These are phyloP conservation scores for Drosophila mauritiana DNA, from an alignment of 1,140 invertebrate genomes.

Conservation along the genomic window DNA sequence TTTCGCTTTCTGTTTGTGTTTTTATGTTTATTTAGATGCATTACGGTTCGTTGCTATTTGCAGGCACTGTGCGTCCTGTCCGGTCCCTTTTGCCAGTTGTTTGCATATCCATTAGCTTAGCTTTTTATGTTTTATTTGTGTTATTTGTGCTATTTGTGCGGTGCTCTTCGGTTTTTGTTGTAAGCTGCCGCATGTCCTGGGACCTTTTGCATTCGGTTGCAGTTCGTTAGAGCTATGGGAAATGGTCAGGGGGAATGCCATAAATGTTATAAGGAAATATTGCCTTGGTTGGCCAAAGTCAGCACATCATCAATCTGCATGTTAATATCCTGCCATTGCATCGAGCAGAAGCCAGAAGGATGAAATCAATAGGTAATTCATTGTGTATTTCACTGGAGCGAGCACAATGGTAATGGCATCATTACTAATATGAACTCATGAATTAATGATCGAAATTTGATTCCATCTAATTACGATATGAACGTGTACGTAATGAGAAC, in stretches of 20 bases:
- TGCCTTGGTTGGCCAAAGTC: not conserved
- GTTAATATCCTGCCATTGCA: constrained; percentile 13
- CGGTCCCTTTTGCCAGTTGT: constrained; percentile 60
- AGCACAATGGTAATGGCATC: constrained; percentile 15
- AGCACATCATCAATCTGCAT: constrained; percentile 33
- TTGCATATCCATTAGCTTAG: constrained; percentile 65
- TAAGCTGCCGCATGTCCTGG: constrained; percentile 16
- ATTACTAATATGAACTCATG: constrained; percentile 12
- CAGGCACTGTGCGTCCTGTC: constrained; percentile 54
- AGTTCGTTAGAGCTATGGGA: constrained; percentile 41
- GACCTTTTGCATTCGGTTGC: constrained; percentile 25
- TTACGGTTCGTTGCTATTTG: constrained; percentile 60
- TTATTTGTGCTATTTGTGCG: constrained; percentile 18
- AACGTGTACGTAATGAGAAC: not conserved
- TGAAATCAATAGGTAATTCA: constrained; percentile 23
- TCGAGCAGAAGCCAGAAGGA: not conserved
- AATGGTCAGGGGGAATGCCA: not conserved
- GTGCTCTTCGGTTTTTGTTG: constrained; percentile 39
- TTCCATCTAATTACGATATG: constrained; percentile 18
- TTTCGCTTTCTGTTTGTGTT: constrained; percentile 13
- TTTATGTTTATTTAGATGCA: constrained; percentile 72
- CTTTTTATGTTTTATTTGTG: constrained; percentile 24
- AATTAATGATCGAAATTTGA: constrained; percentile 32
- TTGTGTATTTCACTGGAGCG: not conserved
- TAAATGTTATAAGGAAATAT: constrained; percentile 43